phyloP scores from a whole-genome alignment of 2,113 vertebrate genomes.

The Pantherophis guttatus region DNA sequence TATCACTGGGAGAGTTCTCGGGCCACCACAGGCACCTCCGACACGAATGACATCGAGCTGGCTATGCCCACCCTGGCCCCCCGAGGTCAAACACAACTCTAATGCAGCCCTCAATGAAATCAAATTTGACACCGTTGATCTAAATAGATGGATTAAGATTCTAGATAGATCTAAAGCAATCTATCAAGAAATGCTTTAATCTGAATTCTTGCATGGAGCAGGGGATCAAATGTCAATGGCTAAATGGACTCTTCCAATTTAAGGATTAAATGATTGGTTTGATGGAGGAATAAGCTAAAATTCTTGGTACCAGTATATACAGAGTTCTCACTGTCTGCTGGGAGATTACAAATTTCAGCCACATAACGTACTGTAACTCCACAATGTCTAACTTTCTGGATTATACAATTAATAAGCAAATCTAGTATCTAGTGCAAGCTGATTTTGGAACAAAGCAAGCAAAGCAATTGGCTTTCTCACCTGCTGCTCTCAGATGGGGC shows the following conservation, averaged over 20 bases:
- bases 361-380: neutral
- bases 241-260: neutral
- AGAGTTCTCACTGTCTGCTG: neutral
- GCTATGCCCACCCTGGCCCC: too few species aligned
- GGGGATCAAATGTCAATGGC: neutral
- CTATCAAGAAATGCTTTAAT: neutral
- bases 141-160: neutral
- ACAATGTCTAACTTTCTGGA: neutral
- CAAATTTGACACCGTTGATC: neutral
- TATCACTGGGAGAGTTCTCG: too few species aligned
- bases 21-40: too few species aligned
- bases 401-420: neutral
- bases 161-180: neutral
- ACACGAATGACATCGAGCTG: too few species aligned
- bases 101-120: too few species aligned
- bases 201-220: neutral
- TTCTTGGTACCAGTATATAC: neutral
- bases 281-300: neutral
- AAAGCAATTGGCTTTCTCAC: conserved; percentile 69
- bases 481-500: conserved; percentile 79
- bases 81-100: too few species aligned
- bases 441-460: neutral
- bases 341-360: neutral
- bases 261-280: neutral
- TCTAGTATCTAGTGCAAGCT: neutral